phyloP scores from a whole-genome alignment of 35 echinoderm and acorn worm species.

The Chiridota heheva region DNA sequence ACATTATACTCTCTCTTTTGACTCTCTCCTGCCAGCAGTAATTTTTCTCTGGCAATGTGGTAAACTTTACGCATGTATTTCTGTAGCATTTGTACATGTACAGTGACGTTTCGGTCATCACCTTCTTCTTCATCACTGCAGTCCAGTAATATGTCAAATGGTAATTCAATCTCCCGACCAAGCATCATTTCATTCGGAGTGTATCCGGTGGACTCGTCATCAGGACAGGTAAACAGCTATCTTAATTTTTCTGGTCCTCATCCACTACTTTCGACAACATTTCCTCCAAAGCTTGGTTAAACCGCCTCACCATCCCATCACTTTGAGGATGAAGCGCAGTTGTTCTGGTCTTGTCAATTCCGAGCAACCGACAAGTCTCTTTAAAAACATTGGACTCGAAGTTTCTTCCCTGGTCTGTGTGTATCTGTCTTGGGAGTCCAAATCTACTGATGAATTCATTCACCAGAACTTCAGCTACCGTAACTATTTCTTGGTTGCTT shows the following conservation, averaged over 20 bases:
- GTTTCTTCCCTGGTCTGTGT: conserved; percentile 66
- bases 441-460: conserved; percentile 27
- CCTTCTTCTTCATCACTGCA: background rate
- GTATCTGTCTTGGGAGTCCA: conserved; percentile 18
- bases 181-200: conserved; percentile 49
- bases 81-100: background rate
- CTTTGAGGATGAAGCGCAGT: conserved; percentile 45
- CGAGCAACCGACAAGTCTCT: conserved; percentile 53
- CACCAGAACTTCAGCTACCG: conserved; percentile 37
- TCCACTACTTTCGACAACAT: conserved; percentile 58
- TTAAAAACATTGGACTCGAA: conserved; percentile 53
- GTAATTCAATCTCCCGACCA: conserved; percentile 14
- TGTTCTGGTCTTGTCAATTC: conserved; percentile 47
- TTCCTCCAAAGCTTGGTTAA: conserved; percentile 28
- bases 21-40: background rate
- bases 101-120: background rate
- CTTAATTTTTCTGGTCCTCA: conserved; percentile 19
- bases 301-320: conserved; percentile 55
- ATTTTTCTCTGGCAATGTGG: background rate
- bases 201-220: conserved; percentile 34
- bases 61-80: conserved; percentile 1
- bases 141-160: conserved; percentile 15
- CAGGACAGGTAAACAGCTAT: conserved; percentile 18
- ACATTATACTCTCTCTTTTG: conserved; percentile 16
- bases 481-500: conserved; percentile 51